These are phyloP conservation scores for Melinaea menophilus DNA, from an alignment of 2,888 invertebrate genomes.

Conservation along the genomic window DNA sequence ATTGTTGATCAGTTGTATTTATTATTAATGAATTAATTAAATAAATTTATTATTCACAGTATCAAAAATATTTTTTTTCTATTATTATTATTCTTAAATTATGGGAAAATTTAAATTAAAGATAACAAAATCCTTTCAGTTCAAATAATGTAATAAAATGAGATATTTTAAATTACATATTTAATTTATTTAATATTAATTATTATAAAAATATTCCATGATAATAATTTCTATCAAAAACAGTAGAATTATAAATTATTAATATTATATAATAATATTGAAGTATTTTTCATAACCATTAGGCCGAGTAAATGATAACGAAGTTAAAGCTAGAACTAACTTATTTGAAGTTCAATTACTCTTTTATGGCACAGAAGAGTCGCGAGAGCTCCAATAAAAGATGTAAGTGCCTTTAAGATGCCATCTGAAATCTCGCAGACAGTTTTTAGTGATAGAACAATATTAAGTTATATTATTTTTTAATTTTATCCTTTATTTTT, in stretches of 20 bases:
- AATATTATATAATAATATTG: neutral
- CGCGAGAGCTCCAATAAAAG: conserved; percentile 4
- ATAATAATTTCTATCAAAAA: neutral
- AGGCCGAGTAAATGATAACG: conserved; percentile 14
- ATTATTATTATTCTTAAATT: no score
- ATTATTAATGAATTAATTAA: no score
- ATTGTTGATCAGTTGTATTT: no score
- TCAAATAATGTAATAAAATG: no score
- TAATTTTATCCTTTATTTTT: neutral
- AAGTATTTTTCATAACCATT: neutral
- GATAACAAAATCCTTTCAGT: no score
- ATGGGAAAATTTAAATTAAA: no score
- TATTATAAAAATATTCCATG: no score
- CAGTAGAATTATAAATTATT: no score
- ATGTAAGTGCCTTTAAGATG: conserved; percentile 13
- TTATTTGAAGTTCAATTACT: conserved; percentile 10
- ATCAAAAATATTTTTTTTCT: no score
- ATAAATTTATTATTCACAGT: no score
- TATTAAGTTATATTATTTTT: neutral
- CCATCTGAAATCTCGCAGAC: conserved; percentile 7
- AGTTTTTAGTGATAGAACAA: neutral
- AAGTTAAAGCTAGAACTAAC: conserved; percentile 9
- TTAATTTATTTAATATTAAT: no score
- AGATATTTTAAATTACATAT: no score
- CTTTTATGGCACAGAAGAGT: conserved; percentile 13